phyloP scores from a whole-genome alignment of 2,797 vertebrate species.

The Eurystomus glaucurus region DNA sequence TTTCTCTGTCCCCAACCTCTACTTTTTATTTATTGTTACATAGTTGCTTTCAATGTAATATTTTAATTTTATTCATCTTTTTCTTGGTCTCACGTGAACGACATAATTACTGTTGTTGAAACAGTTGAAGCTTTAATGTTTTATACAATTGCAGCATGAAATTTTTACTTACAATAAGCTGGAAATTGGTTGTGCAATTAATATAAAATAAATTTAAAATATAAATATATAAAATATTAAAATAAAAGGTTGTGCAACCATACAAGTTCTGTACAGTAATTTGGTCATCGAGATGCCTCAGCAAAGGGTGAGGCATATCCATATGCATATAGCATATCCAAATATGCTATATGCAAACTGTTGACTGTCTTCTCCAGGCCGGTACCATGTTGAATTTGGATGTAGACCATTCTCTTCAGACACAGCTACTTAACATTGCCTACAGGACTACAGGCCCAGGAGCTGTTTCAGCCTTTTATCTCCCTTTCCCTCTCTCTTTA shows the following conservation, averaged over 20 bases:
- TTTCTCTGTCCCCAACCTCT: neutral
- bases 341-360: neutral
- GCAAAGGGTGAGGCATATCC: neutral
- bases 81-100: neutral
- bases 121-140: neutral
- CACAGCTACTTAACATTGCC: neutral
- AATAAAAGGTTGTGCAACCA: neutral
- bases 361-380: neutral
- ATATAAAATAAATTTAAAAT: too few species aligned
- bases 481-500: neutral
- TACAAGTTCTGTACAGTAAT: neutral
- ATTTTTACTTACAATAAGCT: neutral
- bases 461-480: neutral
- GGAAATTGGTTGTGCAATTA: neutral
- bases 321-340: neutral
- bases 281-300: neutral
- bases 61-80: neutral
- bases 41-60: neutral
- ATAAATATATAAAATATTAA: too few species aligned
- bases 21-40: neutral
- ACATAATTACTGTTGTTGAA: neutral
- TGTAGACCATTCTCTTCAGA: neutral
- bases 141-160: neutral
- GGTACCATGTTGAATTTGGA: neutral
- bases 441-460: accelerated